Base-by-base conservation (phyloP, 2,888 invertebrate species). In the Pandemis corylana region DNA sequence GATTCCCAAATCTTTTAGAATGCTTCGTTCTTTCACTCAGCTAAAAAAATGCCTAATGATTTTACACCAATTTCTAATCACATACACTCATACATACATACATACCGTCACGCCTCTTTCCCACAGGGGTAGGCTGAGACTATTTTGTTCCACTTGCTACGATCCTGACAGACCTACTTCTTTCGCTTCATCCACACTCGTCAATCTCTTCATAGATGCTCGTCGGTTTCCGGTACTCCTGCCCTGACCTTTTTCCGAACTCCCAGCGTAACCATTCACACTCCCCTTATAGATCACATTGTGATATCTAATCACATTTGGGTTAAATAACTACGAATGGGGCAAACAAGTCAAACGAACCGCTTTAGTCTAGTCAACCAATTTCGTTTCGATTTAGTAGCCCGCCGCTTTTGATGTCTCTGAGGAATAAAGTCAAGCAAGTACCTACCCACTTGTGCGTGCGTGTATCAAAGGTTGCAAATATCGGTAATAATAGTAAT, bases 401-500 rank as follows among this genome's bases (percentile, higher is more conserved):
- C 28, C 59, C 59, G 59, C 59, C 59, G 59, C 59, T 59, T 59
- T 59, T 59, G 59, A 59, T 59, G 59, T 59, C 59, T 59, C 59
- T 59, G 28, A 10, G 59, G 59, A 59, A 59, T 59, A 28, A 59
- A 59, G 59, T 28, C 59, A 59, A 59, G 59, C 28, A 59, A 59
- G 59, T 59, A 59, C 28, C 59, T 59, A 59, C 28, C 59, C 59
- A 59, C 28, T 59, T 28, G 28, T 28, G 12, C 59, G 28, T 28
- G 59, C 28, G 59, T 56, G 53, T 59, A 59, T 59, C 59, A 59
- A 59, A 59, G 59, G 59, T 59, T 28, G 56, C 56, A 56, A 56
- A 56, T 56, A 56, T 7, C 56, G 56, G 20, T 53, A 53, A 56
- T 59, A 28, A 59, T 59, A 59, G 28, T 59, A 28, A 28, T 28